phyloP scores from a whole-genome alignment of 2,797 vertebrate species.

The Poeciliopsis turneri region DNA sequence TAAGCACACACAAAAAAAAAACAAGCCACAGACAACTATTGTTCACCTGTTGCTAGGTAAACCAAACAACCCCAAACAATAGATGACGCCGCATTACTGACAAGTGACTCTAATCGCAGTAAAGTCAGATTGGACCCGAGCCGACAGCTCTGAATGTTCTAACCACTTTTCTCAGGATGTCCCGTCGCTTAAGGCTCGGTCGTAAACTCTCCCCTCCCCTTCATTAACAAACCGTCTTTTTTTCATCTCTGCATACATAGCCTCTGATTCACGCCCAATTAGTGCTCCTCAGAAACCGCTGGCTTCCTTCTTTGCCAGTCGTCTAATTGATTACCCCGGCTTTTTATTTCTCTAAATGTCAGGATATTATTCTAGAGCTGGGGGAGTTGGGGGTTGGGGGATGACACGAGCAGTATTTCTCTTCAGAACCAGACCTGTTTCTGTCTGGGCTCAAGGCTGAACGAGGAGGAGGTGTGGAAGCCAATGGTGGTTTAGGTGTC shows the following conservation, averaged over 20 bases:
- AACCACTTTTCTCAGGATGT: conserved; percentile 49
- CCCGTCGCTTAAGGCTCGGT: conserved; percentile 42
- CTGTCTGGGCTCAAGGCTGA: conserved; percentile 43
- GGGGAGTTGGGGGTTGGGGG: conserved; percentile 4
- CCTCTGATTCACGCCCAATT: conserved; percentile 72
- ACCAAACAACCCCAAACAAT: conserved; percentile 60
- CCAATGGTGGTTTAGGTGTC: conserved; percentile 41
- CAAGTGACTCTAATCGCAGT: conserved; percentile 26
- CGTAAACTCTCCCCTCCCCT: conserved; percentile 62
- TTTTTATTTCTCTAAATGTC: conserved; percentile 54
- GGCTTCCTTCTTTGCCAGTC: conserved; percentile 51
- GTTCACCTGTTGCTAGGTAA: conserved; percentile 63
- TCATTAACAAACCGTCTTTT: conserved; percentile 68
- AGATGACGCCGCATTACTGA: conserved; percentile 24
- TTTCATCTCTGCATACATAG: conserved; percentile 66
- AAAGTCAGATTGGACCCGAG: conserved; percentile 22
- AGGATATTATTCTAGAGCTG: conserved; percentile 35
- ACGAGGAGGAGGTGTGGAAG: conserved; percentile 19
- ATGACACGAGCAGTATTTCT: conserved; percentile 68
- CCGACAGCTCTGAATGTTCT: conserved; percentile 27
- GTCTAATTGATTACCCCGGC: conserved; percentile 63
- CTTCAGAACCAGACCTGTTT: conserved; percentile 34
- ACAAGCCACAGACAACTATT: conserved; percentile 10
- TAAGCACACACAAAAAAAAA: neutral
- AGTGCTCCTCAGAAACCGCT: conserved; percentile 50